Conservation (phyloP, 2,113 vertebrate genomes). For the Aptenodytes patagonicus region DNA sequence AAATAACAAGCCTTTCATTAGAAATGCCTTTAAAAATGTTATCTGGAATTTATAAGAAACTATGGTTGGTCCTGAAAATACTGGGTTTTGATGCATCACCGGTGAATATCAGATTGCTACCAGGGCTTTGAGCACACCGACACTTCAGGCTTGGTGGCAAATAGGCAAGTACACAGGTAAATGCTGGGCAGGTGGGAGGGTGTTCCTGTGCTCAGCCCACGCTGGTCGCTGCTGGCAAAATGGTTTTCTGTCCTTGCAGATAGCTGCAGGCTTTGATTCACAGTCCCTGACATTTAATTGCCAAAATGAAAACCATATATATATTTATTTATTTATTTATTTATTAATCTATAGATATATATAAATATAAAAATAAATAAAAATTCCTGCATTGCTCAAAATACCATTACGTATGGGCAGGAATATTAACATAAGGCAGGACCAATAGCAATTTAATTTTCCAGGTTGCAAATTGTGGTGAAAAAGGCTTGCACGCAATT, state of each 20-base stretch:
- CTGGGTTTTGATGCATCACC: not conserved
- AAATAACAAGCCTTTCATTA: not conserved
- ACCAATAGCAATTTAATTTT: not conserved
- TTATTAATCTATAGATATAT: no score
- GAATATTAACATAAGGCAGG: not conserved
- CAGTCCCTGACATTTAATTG: not conserved
- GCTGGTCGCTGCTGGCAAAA: not conserved
- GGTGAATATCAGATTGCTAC: not conserved
- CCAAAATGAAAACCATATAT: not conserved
- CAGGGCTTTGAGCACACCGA: not conserved
- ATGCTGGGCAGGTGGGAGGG: not conserved
- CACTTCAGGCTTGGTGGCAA: not conserved
- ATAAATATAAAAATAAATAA: not conserved
- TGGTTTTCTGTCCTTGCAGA: not conserved
- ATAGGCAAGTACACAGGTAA: not conserved
- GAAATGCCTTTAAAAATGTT: not conserved
- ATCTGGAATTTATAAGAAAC: not conserved
- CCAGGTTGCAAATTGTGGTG: not conserved
- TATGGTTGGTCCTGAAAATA: not conserved
- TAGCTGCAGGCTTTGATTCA: not conserved
- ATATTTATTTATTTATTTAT: no score
- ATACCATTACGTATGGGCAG: not conserved
- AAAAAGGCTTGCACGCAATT: not conserved
- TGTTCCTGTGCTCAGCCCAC: fast-evolving
- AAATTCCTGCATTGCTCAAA: not conserved